Evolutionary conservation across 2,797 vertebrate species (phyloP), one percentile per base, ranked within the genome.

Genomic region (Siniperca scherzeri): DNA sequence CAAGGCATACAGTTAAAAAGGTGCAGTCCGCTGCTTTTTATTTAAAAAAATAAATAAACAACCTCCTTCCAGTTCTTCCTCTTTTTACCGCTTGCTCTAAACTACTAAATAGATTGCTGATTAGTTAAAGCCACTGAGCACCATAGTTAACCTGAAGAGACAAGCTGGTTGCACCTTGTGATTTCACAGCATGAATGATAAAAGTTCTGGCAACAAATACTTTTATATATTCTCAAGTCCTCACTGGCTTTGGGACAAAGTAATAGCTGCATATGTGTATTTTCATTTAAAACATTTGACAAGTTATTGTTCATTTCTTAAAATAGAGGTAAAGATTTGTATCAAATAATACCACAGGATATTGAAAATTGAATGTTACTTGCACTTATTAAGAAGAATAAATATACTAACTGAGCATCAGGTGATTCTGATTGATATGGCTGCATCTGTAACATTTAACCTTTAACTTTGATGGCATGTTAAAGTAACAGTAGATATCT

Each of bases 181-280:
- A 91, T 90, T 94, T 94, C 93, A 94, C 91, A 94, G 91, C 90
- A 92, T 91, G 80, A 89, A 90, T 72, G 52, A 73, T 61, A 70
- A 81, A 81, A 67, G 33, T 61, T 64, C 68, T 64, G 38, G 60
- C 69, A 74, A 65, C 5, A 16, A 71, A 70, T 55, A 83, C 38
- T 42, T 67, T 46, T 3, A 69, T 12, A 42, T 57, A 59, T 30
- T 70, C 36, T 78, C 62, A 44, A 80, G 57, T 70, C 56, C 68
- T 73, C 53, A 38, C 56, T 62, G 44, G 66, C 76, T 86, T 86
- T 85, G 56, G 77, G 70, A 89, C 65, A 73, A 65, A 69, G 27
- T 40, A 80, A 85, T 40, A 36, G 77, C 74, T 85, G 79, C 81
- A 81, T 83, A 74, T 87, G 59, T 74, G 59, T 70, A 25, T 83